Conservation (phyloP, 2,888 invertebrate species). For the Clunio marinus region DNA sequence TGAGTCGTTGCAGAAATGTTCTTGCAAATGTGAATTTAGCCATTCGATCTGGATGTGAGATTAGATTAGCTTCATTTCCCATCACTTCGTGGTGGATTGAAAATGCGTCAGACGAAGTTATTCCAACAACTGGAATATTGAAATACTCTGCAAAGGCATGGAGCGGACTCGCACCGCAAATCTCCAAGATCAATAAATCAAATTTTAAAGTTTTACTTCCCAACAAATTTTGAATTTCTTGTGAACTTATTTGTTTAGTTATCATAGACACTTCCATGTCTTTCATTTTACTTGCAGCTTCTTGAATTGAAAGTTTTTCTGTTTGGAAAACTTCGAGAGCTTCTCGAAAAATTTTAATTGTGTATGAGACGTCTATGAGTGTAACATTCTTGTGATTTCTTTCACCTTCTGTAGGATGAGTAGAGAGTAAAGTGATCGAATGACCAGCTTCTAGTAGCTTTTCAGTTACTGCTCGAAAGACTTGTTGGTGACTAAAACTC, state of each 20-base stretch:
- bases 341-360: no score
- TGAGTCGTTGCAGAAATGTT: background rate
- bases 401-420: slow-evolving; percentile 22
- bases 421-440: background rate
- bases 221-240: slow-evolving; percentile 32
- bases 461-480: background rate
- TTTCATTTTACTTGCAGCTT: background rate
- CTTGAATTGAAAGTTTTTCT: background rate
- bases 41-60: background rate
- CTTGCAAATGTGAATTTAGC: background rate
- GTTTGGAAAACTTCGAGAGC: no score
- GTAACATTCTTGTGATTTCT: slow-evolving; percentile 44
- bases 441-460: background rate
- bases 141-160: slow-evolving; percentile 55
- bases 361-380: slow-evolving; percentile 48
- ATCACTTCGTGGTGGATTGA: background rate
- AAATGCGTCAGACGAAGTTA: slow-evolving; percentile 52
- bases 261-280: background rate
- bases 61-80: background rate
- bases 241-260: background rate
- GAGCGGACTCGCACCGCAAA: slow-evolving; percentile 49
- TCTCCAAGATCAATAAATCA: slow-evolving; percentile 56
- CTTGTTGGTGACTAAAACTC: background rate
- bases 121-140: slow-evolving; percentile 53
- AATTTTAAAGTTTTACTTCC: slow-evolving; percentile 49